phyloP scores from a whole-genome alignment of 2,888 invertebrate species.

The Eumacrocentrus americanus region DNA sequence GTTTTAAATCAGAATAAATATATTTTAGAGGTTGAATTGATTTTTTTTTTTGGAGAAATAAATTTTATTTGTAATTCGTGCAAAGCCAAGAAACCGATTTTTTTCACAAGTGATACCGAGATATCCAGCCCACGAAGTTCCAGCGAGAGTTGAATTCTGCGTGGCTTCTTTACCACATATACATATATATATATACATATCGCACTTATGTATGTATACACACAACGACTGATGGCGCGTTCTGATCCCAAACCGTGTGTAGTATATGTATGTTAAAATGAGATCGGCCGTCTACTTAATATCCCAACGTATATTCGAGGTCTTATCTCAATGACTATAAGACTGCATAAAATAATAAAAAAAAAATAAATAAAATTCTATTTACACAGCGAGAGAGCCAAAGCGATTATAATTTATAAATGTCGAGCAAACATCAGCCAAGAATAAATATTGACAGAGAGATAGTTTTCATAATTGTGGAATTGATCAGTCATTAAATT shows the following conservation, averaged over 20 bases:
- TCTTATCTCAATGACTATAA: neutral
- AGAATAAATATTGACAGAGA: neutral
- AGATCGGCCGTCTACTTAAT: constrained; percentile 3
- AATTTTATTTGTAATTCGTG: neutral
- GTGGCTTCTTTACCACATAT: constrained; percentile 10
- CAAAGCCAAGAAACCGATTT: too few relatives aligned
- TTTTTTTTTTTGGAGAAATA: too few relatives aligned
- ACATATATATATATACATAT: constrained; percentile 3
- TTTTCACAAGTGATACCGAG: neutral
- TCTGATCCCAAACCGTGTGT: constrained; percentile 1
- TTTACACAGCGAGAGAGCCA: too few relatives aligned
- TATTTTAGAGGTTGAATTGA: too few relatives aligned
- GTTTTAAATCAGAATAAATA: neutral
- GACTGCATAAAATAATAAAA: neutral
- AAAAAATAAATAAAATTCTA: neutral
- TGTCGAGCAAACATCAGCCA: neutral
- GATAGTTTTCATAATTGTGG: neutral
- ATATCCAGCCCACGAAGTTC: constrained; percentile 8
- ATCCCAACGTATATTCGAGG: constrained; percentile 5
- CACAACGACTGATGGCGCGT: neutral
- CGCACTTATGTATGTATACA: neutral
- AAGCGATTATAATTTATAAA: neutral
- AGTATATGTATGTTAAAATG: constrained; percentile 1
- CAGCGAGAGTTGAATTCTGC: constrained; percentile 9
- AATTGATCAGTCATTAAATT: neutral